phyloP scores from a whole-genome alignment of 92 coral and sea anemone genomes.

The Porites divaricata region DNA sequence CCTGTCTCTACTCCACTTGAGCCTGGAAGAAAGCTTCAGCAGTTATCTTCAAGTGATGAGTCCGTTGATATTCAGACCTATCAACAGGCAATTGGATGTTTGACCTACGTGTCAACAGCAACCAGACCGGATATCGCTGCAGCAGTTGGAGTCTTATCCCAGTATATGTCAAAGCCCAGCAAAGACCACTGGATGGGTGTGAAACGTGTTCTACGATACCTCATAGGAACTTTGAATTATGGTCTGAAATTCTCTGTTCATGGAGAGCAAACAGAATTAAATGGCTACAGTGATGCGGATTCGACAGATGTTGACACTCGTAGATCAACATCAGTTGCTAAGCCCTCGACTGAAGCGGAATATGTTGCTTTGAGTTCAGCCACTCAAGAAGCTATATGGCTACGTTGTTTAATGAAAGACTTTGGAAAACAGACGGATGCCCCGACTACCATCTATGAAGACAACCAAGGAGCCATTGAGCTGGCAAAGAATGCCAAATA shows the following conservation, averaged over 20 bases:
- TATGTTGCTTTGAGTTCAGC: background rate
- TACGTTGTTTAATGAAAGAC: too few relatives aligned
- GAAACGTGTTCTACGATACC: too few relatives aligned
- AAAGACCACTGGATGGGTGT: too few relatives aligned
- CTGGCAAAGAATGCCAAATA: constrained; percentile 4
- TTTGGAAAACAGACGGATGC: too few relatives aligned
- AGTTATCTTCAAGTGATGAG: constrained; percentile 37
- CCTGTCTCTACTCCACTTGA: constrained; percentile 72
- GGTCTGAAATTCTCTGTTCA: constrained; percentile 48
- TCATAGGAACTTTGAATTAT: constrained; percentile 60
- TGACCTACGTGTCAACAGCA: constrained; percentile 24
- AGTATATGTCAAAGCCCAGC: too few relatives aligned
- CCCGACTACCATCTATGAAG: too few relatives aligned
- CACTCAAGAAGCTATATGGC: too few relatives aligned
- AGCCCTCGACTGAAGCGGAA: background rate
- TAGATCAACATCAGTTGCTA: too few relatives aligned
- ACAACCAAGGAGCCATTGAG: too few relatives aligned
- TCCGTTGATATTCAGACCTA: too few relatives aligned
- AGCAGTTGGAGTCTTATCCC: too few relatives aligned
- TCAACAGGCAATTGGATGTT: constrained; percentile 7
- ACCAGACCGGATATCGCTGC: too few relatives aligned
- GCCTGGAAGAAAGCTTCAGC: constrained; percentile 66
- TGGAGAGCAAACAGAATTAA: constrained; percentile 39
- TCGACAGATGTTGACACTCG: constrained; percentile 24
- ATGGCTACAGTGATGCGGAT: constrained; percentile 52